These are phyloP conservation scores for Arctia plantaginis DNA, from an alignment of 2,888 invertebrate species.

Conservation along the genomic window DNA sequence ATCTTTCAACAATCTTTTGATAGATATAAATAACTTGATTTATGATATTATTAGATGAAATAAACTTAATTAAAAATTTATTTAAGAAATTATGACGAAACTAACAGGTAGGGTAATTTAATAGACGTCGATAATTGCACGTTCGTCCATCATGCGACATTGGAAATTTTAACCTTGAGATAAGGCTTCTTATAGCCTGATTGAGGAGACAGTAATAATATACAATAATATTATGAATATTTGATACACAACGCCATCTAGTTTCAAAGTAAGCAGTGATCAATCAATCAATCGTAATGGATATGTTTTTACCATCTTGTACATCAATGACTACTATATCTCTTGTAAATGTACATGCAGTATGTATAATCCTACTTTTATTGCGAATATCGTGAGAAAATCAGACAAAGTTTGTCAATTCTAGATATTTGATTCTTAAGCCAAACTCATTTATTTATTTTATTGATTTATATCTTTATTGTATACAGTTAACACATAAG, in stretches of 20 bases:
- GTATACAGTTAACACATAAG: no score
- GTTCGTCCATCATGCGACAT: slow-evolving; percentile 1
- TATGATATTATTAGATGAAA: background rate
- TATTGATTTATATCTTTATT: no score
- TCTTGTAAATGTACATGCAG: background rate
- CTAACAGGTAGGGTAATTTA: background rate
- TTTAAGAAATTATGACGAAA: background rate
- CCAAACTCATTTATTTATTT: background rate
- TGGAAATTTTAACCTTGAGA: background rate
- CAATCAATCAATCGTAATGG: no score
- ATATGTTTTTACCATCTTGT: background rate
- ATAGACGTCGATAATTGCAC: background rate
- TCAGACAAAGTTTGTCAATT: background rate
- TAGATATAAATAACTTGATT: background rate
- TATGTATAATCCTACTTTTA: background rate
- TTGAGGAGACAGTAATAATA: background rate
- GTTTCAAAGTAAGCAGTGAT: no score
- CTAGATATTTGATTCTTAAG: background rate
- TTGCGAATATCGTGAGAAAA: background rate
- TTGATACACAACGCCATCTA: no score
- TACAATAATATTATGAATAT: no score
- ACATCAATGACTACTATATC: background rate
- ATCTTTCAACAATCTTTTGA: no score
- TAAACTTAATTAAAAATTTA: background rate
- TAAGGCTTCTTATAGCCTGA: background rate